Conservation (phyloP, 2,113 vertebrate genomes). For the Salvelinus alpinus region DNA sequence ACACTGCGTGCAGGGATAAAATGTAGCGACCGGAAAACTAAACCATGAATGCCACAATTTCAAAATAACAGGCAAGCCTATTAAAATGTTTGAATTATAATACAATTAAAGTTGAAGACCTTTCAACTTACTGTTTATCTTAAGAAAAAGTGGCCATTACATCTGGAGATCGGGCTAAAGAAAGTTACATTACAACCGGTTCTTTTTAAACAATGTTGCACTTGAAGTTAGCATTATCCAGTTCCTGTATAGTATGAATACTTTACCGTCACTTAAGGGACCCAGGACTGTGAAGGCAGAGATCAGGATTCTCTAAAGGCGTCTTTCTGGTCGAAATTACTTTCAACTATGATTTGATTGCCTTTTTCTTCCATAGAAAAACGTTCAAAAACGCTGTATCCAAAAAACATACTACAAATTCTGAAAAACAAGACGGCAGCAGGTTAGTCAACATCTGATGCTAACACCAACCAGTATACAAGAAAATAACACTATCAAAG, state of each 20-base stretch:
- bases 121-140: neutral
- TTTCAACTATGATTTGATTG: constrained; percentile 64
- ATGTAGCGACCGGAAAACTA: neutral
- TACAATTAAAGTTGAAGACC: neutral
- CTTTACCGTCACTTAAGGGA: constrained; percentile 55
- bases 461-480: neutral
- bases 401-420: constrained; percentile 80
- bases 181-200: too few relatives aligned
- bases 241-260: neutral
- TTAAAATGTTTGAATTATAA: neutral
- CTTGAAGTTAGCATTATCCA: too few relatives aligned
- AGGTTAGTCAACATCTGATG: neutral
- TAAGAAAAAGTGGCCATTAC: neutral
- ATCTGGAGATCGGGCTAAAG: neutral
- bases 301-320: constrained; percentile 83
- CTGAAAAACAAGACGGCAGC: constrained; percentile 56
- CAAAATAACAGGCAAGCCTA: neutral
- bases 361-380: constrained; percentile 83
- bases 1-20: neutral
- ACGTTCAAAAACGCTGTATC: constrained; percentile 59
- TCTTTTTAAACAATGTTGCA: too few relatives aligned
- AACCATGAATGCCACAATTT: neutral
- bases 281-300: constrained; percentile 25
- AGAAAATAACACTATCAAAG: too few relatives aligned
- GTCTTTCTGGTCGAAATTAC: constrained; percentile 79